Conservation (phyloP, 2,797 vertebrate species). For the Heteromormyrus szaboi region DNA sequence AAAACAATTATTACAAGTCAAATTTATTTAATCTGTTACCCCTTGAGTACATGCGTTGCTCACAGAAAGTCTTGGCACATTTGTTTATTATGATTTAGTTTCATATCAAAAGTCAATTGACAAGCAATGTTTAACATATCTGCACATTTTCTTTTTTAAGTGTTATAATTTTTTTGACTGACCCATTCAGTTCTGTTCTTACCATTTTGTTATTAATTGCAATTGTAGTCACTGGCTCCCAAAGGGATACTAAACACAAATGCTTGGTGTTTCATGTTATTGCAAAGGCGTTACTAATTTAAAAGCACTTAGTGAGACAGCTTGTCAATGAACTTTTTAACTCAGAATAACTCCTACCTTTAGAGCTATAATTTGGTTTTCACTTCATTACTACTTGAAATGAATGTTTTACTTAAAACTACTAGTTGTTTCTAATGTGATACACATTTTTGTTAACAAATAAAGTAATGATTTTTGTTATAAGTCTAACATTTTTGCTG, state of each 20-base stretch:
- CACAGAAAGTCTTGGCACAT: neutral
- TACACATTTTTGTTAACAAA: neutral
- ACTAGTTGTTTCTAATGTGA: neutral
- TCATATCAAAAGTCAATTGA: neutral
- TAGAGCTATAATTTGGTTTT: neutral
- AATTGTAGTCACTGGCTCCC: neutral
- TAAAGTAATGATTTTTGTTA: neutral
- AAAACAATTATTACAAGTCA: neutral
- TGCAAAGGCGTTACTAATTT: neutral
- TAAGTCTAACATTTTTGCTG: neutral
- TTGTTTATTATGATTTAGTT: neutral
- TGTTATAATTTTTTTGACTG: neutral
- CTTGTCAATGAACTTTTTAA: neutral
- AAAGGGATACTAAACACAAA: neutral
- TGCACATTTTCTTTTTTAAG: neutral
- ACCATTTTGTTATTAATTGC: neutral
- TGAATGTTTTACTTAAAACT: neutral
- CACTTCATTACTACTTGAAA: neutral
- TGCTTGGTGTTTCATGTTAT: neutral
- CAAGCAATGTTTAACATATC: neutral
- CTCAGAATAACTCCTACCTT: neutral
- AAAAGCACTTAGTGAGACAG: neutral
- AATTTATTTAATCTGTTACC: neutral
- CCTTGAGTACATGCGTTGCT: neutral
- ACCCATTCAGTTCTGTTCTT: neutral